Evolutionary conservation across 1,140 invertebrate species (phyloP).

Genomic region (Protaetia brevitarsis): DNA sequence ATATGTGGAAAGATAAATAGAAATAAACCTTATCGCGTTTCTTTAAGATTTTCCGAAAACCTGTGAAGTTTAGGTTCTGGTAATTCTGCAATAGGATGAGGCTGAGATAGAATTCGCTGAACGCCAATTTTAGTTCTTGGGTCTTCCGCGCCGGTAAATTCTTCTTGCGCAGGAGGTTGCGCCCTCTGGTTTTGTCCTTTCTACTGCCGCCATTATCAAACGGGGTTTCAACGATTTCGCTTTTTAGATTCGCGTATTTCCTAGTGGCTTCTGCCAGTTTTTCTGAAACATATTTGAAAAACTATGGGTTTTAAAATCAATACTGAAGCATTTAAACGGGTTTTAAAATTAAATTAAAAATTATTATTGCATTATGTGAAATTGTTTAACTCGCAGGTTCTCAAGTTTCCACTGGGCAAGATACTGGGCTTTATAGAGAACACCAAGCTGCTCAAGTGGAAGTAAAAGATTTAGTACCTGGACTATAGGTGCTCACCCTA

Average conservation of each 20-base stretch:
- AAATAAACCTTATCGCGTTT: conserved; percentile 83
- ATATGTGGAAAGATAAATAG: not conserved
- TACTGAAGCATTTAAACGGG: no score
- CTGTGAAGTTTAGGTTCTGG: conserved; percentile 84
- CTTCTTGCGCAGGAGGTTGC: conserved; percentile 31
- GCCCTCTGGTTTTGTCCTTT: not conserved
- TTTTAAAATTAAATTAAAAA: no score
- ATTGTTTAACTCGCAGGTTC: no score
- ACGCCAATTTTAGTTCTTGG: conserved; percentile 86
- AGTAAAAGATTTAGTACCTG: no score
- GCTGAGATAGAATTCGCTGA: conserved; percentile 88
- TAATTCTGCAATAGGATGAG: conserved; percentile 75
- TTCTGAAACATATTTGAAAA: conserved; percentile 56
- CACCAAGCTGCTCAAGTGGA: no score
- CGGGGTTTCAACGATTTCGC: conserved; percentile 56
- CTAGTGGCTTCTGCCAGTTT: conserved; percentile 83
- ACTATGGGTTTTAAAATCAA: no score
- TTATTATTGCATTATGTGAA: no score
- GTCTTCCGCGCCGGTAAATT: conserved; percentile 63
- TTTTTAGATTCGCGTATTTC: conserved; percentile 73
- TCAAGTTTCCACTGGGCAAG: no score
- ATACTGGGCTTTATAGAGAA: no score
- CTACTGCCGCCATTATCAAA: not conserved
- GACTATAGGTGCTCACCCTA: no score
- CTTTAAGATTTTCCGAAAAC: conserved; percentile 90